phyloP scores from a whole-genome alignment of 2,797 vertebrate species.

The Nannoperca australis region DNA sequence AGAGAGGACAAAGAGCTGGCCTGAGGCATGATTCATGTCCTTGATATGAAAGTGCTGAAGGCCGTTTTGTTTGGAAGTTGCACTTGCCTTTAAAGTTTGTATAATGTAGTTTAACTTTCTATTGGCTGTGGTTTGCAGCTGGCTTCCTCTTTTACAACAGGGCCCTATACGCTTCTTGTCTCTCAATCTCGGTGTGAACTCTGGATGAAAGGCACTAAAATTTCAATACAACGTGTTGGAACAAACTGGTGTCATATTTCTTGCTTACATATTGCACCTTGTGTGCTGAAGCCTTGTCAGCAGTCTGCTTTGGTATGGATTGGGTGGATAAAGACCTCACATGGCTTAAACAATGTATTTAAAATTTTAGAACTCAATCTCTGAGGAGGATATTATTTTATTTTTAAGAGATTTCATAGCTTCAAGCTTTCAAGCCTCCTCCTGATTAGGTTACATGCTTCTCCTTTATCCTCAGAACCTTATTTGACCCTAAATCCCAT shows the following conservation, averaged over 20 bases:
- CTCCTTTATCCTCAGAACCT: background rate
- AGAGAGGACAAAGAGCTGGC: background rate
- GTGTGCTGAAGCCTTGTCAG: background rate
- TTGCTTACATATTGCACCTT: background rate
- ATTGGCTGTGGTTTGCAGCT: background rate
- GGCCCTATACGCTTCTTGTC: background rate
- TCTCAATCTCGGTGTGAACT: constrained; percentile 1
- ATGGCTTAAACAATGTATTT: background rate
- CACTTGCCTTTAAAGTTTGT: background rate
- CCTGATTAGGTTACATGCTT: background rate
- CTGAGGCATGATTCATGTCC: background rate
- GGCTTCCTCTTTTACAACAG: constrained; percentile 13
- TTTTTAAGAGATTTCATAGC: background rate
- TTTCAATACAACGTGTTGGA: background rate
- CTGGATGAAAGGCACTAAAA: background rate
- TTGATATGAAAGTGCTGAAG: constrained; percentile 5
- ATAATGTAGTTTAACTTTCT: constrained; percentile 10
- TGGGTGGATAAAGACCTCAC: background rate
- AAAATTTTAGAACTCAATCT: background rate
- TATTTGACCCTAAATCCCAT: constrained; percentile 1
- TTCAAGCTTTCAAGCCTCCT: too few relatives aligned
- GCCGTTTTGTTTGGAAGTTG: constrained; percentile 9
- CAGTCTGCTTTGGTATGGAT: background rate
- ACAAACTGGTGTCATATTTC: background rate
- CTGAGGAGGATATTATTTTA: background rate